Percentiles rank a stretch among this genome's conserved stretches.
These are phyloP conservation scores for Malurus alboscapulatus DNA, from an alignment of 2,113 vertebrate genomes.

Conservation along the genomic window DNA sequence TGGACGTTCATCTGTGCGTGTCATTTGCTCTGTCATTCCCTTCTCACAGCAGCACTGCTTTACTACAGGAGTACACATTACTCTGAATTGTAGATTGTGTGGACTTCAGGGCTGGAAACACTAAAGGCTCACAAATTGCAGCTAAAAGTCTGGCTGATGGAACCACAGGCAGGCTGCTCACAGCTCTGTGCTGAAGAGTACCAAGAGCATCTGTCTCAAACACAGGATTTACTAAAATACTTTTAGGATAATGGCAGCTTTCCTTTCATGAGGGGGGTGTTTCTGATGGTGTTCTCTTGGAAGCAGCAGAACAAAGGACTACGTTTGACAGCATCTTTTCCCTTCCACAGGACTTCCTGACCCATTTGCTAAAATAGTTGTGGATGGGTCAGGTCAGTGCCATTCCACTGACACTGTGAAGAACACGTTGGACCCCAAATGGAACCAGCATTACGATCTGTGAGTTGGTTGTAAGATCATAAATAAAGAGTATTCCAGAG, in stretches of 20 bases:
- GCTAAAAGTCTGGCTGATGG: neutral
- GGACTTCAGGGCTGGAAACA: neutral
- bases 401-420: slow-evolving; percentile 99
- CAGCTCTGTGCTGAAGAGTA: neutral
- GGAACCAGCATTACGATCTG: slow-evolving; percentile 99
- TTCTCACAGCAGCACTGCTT: neutral
- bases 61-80: accelerated
- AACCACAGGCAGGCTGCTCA: neutral
- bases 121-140: neutral
- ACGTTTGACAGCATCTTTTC: neutral
- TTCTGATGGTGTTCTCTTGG: neutral
- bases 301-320: neutral
- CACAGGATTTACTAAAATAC: neutral
- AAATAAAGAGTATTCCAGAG: neutral
- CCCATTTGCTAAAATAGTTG: slow-evolving; percentile 95
- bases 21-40: neutral
- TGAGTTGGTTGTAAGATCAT: slow-evolving; percentile 70
- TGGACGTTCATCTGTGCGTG: neutral
- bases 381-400: slow-evolving; percentile 98
- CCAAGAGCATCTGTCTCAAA: neutral
- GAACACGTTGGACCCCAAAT: slow-evolving; percentile 97
- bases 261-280: neutral
- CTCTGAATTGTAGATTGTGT: neutral
- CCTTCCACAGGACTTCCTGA: slow-evolving; percentile 86
- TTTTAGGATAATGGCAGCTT: neutral